A percentile compares a stretch with the other conserved stretches of the same genome.
These are phyloP conservation scores for Panthera leo DNA, from an alignment of 2,113 vertebrate genomes.

Conservation along the genomic window DNA sequence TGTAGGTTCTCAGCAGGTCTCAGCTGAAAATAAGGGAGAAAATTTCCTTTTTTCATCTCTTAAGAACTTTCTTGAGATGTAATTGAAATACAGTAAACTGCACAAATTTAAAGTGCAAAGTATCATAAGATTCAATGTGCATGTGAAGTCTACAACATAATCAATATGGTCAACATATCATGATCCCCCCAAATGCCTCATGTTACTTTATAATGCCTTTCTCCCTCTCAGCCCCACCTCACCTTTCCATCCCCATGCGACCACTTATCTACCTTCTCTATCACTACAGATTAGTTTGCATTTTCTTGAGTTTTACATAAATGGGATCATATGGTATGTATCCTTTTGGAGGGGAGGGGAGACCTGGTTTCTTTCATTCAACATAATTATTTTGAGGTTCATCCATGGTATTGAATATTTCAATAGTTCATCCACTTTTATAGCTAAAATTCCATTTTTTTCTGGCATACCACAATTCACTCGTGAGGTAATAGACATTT, in stretches of 20 bases:
- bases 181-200: background rate
- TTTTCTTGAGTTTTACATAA: background rate
- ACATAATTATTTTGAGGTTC: background rate
- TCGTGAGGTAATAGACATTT: background rate
- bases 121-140: background rate
- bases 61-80: background rate
- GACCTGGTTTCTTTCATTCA: background rate
- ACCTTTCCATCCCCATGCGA: fast-evolving
- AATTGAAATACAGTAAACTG: background rate
- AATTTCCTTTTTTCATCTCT: no score
- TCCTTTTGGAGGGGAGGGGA: background rate
- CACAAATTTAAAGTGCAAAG: background rate
- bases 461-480: background rate
- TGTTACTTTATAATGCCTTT: fast-evolving
- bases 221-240: fast-evolving
- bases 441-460: background rate
- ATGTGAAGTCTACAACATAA: background rate
- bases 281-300: background rate
- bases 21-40: background rate
- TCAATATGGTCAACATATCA: background rate
- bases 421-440: background rate
- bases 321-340: background rate
- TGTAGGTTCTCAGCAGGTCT: background rate
- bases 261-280: background rate
- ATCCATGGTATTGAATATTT: background rate